These are phyloP conservation scores for Cyrtodaria siliqua DNA, from an alignment of 2,888 invertebrate genomes.

Conservation along the genomic window DNA sequence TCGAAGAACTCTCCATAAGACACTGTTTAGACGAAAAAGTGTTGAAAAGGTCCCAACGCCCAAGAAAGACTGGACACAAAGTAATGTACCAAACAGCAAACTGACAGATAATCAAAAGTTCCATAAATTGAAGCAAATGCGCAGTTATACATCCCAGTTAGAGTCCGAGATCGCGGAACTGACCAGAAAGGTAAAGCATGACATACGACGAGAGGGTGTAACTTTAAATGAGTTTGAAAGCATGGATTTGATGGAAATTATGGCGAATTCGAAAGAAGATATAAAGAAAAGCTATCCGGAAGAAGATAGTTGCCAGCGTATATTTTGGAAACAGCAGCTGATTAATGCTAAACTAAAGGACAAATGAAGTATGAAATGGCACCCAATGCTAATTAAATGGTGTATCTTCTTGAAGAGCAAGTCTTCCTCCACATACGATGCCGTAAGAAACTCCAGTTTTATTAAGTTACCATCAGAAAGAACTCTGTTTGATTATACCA, in stretches of 20 bases:
- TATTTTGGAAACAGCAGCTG: constrained; percentile 6
- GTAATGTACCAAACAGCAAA: not conserved
- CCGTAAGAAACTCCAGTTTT: not conserved
- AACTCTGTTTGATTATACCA: constrained; percentile 15
- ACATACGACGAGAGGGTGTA: not conserved
- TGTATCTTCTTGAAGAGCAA: constrained; percentile 9
- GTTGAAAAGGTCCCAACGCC: not conserved
- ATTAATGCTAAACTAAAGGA: not conserved
- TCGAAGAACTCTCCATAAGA: not conserved
- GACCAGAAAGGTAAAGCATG: not conserved
- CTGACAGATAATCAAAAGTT: not conserved
- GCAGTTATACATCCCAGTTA: not conserved
- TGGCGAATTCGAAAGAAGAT: not conserved
- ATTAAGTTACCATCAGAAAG: constrained; percentile 4
- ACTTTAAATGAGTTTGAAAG: not conserved
- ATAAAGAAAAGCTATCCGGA: not conserved
- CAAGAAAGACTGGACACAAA: not conserved
- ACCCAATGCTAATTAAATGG: too few relatives aligned
- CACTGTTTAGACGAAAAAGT: not conserved
- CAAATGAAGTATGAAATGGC: constrained; percentile 5
- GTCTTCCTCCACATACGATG: constrained; percentile 4
- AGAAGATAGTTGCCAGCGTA: not conserved
- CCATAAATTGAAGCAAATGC: constrained; percentile 3
- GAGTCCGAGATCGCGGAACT: not conserved
- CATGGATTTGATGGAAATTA: not conserved